A percentile compares a stretch with the other conserved stretches of the same genome.
phyloP scores from a whole-genome alignment of 2,888 invertebrate genomes.

The Trichogramma evanescens region DNA sequence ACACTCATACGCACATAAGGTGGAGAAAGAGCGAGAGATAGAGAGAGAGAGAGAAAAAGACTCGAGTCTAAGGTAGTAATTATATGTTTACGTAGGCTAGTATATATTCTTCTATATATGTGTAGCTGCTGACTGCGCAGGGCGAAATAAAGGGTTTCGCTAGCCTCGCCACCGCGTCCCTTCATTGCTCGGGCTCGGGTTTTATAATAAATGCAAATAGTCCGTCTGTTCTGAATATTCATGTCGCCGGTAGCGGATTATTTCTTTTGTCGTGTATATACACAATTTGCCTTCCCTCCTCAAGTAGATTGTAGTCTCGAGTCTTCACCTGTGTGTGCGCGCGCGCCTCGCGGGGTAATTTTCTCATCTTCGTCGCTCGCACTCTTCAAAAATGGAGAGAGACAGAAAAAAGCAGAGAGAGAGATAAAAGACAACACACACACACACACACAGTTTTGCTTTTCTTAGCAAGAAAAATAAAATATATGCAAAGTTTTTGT shows the following conservation, averaged over 20 bases:
- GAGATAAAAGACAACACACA: no score
- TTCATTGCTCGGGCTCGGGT: neutral
- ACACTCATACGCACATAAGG: neutral
- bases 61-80: conserved; percentile 32
- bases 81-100: conserved; percentile 25
- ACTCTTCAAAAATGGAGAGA: no score
- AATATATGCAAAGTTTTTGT: no score
- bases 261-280: conserved; percentile 36
- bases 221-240: conserved; percentile 36
- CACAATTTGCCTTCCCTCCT: neutral
- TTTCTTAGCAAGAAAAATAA: no score
- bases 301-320: neutral
- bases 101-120: no score
- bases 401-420: no score
- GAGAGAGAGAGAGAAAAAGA: conserved; percentile 20
- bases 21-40: neutral
- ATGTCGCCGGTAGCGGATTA: conserved; percentile 32
- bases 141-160: conserved; percentile 33
- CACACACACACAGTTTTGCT: no score
- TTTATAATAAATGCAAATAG: conserved; percentile 43
- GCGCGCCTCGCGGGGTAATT: no score
- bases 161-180: conserved; percentile 20
- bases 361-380: no score
- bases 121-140: conserved; percentile 21
- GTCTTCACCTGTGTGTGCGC: neutral